Evolutionary conservation across 2,797 vertebrate species (phyloP).

Genomic region (Falco peregrinus): DNA sequence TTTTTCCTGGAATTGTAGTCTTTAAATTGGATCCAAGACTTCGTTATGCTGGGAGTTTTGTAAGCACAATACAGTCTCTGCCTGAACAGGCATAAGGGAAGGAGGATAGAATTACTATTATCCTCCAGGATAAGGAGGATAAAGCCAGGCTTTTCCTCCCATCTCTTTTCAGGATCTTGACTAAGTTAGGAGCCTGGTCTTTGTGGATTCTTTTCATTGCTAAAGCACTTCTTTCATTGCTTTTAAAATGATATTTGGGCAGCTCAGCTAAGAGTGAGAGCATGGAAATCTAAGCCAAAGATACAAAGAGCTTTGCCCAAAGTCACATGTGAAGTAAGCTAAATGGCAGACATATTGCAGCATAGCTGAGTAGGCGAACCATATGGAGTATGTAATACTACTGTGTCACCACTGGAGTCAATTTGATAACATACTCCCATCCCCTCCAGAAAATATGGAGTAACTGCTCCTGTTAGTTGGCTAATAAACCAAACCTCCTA

Average conservation of each 20-base stretch:
- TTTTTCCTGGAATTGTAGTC: conserved; percentile 49
- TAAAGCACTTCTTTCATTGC: not conserved
- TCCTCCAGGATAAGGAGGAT: not conserved
- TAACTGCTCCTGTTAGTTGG: not conserved
- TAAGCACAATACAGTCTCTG: not conserved
- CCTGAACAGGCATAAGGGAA: not conserved
- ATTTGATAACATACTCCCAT: not conserved
- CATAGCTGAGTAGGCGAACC: not conserved
- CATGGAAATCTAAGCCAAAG: not conserved
- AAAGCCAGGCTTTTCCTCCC: not conserved
- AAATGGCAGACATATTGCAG: not conserved
- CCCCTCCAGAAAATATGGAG: not conserved
- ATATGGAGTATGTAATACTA: not conserved
- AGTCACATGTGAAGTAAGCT: not conserved
- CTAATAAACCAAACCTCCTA: not conserved
- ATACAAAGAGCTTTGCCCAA: not conserved
- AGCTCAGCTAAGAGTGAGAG: conserved; percentile 1
- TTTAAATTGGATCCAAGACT: conserved; percentile 7
- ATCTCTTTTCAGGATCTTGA: not conserved
- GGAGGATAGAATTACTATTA: not conserved
- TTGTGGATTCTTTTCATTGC: conserved; percentile 2
- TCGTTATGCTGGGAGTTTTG: not conserved
- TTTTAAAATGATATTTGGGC: not conserved
- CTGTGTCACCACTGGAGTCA: not conserved
- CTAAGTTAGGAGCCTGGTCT: not conserved